phyloP scores from a whole-genome alignment of 2,113 vertebrate species.

The Tonatia bakeri region DNA sequence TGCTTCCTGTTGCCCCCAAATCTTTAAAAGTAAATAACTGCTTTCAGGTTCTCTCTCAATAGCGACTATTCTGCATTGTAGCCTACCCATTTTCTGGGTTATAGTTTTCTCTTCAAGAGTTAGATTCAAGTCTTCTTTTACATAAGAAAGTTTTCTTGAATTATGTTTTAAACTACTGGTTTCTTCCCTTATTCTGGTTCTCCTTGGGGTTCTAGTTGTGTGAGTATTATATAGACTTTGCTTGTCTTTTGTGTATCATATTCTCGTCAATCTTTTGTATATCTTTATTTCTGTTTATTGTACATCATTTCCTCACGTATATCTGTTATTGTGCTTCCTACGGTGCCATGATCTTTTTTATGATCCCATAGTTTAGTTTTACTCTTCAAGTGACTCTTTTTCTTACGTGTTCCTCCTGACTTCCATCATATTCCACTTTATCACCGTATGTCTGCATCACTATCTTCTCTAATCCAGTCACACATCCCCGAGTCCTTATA shows the following conservation, averaged over 20 bases:
- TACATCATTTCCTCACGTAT: background rate
- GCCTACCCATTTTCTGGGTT: background rate
- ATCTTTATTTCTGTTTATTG: background rate
- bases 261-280: background rate
- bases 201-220: background rate
- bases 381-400: background rate
- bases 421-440: background rate
- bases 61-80: background rate
- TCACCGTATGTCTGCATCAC: background rate
- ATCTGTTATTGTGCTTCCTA: background rate
- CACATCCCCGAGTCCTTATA: background rate
- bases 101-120: background rate
- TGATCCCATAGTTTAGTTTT: background rate
- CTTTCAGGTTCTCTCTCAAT: background rate
- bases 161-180: background rate
- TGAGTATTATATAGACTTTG: background rate
- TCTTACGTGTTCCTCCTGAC: background rate
- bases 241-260: background rate
- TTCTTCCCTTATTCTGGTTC: background rate
- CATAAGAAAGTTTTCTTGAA: background rate
- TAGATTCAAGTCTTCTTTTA: background rate
- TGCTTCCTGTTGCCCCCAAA: background rate
- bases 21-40: background rate
- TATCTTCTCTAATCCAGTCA: background rate
- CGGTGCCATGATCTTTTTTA: background rate